Percentiles rank a stretch among this genome's conserved stretches.
Conservation (phyloP, 2,113 vertebrate species). For the Rhagologus leucostigma region DNA sequence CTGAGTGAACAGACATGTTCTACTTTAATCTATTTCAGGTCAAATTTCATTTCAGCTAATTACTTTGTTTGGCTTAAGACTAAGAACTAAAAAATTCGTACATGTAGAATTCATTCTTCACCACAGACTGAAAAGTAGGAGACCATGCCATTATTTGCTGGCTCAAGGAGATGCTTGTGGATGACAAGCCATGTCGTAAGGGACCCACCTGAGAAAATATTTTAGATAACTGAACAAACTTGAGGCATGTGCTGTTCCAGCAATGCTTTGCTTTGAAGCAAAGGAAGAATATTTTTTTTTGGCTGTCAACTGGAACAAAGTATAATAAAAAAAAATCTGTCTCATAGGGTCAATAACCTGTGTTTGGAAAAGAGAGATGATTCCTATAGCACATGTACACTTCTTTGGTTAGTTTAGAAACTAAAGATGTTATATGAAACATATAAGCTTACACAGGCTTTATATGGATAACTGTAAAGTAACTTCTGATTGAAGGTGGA, state of each 20-base stretch:
- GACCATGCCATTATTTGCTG: neutral
- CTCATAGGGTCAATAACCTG: neutral
- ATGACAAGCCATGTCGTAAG: neutral
- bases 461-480: neutral
- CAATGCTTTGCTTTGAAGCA: neutral
- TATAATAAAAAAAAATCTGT: neutral
- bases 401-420: neutral
- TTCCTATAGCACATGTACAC: neutral
- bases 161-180: neutral
- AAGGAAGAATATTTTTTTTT: neutral
- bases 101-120: neutral
- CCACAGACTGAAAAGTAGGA: neutral
- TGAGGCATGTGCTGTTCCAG: neutral
- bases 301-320: neutral
- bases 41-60: neutral
- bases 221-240: slow-evolving; percentile 32
- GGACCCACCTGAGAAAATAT: slow-evolving; percentile 26
- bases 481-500: neutral
- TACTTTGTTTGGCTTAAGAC: neutral
- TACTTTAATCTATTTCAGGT: neutral
- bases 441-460: neutral
- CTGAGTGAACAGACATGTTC: neutral
- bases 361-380: neutral
- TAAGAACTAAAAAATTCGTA: neutral
- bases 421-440: neutral